Evolutionary conservation across 2,113 vertebrate species (phyloP).

Genomic region (Symphodus melops): DNA sequence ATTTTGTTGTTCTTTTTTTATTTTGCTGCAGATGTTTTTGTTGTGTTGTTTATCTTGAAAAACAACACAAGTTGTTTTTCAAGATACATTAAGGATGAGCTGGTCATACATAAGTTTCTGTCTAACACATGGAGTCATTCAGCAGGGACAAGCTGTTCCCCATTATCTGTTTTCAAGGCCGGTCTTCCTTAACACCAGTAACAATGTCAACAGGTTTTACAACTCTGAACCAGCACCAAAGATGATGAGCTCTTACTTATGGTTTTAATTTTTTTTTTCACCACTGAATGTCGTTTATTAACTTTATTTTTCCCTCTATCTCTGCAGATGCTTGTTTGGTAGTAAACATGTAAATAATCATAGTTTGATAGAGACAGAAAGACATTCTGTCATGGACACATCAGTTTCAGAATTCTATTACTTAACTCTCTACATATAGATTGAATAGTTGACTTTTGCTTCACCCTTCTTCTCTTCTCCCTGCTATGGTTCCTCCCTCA

Average conservation of each 20-base stretch:
- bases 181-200: not conserved
- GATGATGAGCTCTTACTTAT: constrained; percentile 3
- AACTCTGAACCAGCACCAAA: constrained; percentile 25
- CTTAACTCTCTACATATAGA: no score
- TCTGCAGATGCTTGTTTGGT: not conserved
- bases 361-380: not conserved
- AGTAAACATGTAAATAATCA: not conserved
- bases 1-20: no score
- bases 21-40: no score
- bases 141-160: constrained; percentile 18
- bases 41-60: no score
- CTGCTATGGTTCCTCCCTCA: not conserved
- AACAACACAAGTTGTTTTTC: not conserved
- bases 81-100: not conserved
- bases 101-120: not conserved
- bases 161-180: constrained; percentile 9
- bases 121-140: not conserved
- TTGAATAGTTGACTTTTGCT: not conserved
- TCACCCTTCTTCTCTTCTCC: not conserved
- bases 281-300: not conserved
- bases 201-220: constrained; percentile 18
- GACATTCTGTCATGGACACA: no score
- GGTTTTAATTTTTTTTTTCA: not conserved
- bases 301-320: not conserved
- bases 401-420: no score